Base-by-base conservation (phyloP, 2,113 vertebrate species). In the Mustelus asterias region DNA sequence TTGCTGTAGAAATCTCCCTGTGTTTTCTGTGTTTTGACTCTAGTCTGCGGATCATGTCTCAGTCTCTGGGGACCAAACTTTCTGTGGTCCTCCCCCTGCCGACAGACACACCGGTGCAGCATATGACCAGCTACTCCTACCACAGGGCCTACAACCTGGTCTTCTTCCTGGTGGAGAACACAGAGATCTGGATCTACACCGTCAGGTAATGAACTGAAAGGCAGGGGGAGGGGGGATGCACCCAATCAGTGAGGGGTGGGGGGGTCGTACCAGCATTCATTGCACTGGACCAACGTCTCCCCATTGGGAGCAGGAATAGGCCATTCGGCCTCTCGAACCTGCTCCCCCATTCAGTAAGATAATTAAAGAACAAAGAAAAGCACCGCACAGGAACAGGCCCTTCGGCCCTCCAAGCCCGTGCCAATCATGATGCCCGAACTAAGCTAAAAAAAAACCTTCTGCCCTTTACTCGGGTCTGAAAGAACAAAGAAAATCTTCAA, bases 41-140 rank as follows among this genome's bases (percentile, higher is more conserved):
- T 60, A 96, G 67, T 26, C 94, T 95, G 76, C 96, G 96, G 86
- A 58, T 96, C 95, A 37, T 96, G 7, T 48, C n/a, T 69, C 72
- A 96, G 95, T 3, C 20, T 0, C 76, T 94, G 60, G 96, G 96
- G 33, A 96, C 44, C 48, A 96, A 96, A 37, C 93, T 97, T 54
- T 96, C 96, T 2, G 95, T 89, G 24, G 63, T 95, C 70, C 0
- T 96, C 3, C 96, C 10, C 20, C 67, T 83, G 89, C 95, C 96
- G 0, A 70, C 37, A 94, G 48, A 96, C 37, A 67, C 96, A 26
- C 95, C 94, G 1, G 44, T 96, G 1, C 96, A 96, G n/a, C 8
- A 70, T 9, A 33, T 72, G 44, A 22, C 13, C n/a, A 96, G 16
- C 70, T 95, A 96, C 37, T 80, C 96, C n/a, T 96, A 48, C 63